These are phyloP conservation scores for Parnassius smintheus DNA, from an alignment of 2,888 invertebrate species.

Conservation along the genomic window DNA sequence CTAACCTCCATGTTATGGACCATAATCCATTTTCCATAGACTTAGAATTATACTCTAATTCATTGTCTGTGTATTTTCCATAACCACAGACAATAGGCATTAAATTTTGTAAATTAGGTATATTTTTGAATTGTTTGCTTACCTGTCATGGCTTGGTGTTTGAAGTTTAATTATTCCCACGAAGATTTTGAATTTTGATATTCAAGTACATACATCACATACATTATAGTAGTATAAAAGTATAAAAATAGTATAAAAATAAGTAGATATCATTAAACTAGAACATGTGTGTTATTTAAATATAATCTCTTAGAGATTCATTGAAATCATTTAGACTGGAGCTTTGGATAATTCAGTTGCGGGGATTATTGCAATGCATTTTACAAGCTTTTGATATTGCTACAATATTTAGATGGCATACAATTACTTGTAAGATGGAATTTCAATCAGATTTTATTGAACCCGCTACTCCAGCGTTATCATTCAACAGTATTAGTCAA, in stretches of 20 bases:
- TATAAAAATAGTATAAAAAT: constrained; percentile 12
- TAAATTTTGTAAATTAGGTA: neutral
- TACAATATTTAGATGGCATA: constrained; percentile 7
- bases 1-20: too few species aligned
- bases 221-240: constrained; percentile 4
- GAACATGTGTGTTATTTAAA: neutral
- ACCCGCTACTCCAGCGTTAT: constrained; percentile 50
- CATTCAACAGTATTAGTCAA: constrained; percentile 46
- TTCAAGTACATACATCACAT: neutral
- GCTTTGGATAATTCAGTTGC: constrained; percentile 10
- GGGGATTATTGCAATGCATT: constrained; percentile 18
- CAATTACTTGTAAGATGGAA: constrained; percentile 49
- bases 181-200: constrained; percentile 10
- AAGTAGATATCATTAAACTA: neutral
- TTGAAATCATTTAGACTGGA: neutral
- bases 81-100: too few species aligned
- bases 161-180: constrained; percentile 11
- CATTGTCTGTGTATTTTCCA: too few species aligned
- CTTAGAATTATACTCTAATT: too few species aligned
- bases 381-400: constrained; percentile 5
- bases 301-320: constrained; percentile 8
- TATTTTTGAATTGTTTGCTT: constrained; percentile 26
- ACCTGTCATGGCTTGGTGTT: constrained; percentile 26
- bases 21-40: too few species aligned
- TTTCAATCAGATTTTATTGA: constrained; percentile 53